Evolutionary conservation across 2,888 invertebrate species (phyloP).

Genomic region (Elmis aenea): DNA sequence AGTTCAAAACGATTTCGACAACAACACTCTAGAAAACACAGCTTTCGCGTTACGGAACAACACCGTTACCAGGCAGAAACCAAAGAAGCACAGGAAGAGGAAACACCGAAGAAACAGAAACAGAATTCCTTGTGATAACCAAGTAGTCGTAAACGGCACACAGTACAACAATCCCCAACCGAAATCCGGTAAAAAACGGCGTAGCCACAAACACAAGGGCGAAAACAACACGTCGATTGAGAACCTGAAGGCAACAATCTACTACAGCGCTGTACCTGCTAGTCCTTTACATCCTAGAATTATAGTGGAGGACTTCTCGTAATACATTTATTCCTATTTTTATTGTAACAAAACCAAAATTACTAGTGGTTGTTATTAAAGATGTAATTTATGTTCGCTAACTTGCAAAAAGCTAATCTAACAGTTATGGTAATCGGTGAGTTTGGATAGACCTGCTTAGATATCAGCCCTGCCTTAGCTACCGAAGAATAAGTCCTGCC

Average conservation of each 20-base stretch:
- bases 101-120: slow-evolving; percentile 46
- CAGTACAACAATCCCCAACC: slow-evolving; percentile 9
- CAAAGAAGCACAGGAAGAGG: slow-evolving; percentile 28
- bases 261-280: slow-evolving; percentile 51
- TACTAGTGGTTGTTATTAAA: too few relatives aligned
- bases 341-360: too few relatives aligned
- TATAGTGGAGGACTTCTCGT: slow-evolving; percentile 56
- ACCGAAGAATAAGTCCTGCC: too few relatives aligned
- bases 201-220: slow-evolving; percentile 48
- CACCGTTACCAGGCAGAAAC: slow-evolving; percentile 20
- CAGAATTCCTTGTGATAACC: slow-evolving; percentile 26
- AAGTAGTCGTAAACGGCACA: slow-evolving; percentile 15
- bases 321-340: too few relatives aligned
- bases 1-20: slow-evolving; percentile 7
- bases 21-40: slow-evolving; percentile 18
- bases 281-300: slow-evolving; percentile 56
- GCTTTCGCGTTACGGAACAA: slow-evolving; percentile 28
- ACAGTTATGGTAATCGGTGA: too few relatives aligned
- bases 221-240: slow-evolving; percentile 34
- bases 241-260: slow-evolving; percentile 52
- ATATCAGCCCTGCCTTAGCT: too few relatives aligned
- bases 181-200: slow-evolving; percentile 45
- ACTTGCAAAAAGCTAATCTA: too few relatives aligned
- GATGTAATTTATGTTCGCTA: too few relatives aligned
- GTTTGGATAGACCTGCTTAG: too few relatives aligned